Evolutionary conservation across 2,113 vertebrate species (phyloP).

Genomic region (Catharus minimus): DNA sequence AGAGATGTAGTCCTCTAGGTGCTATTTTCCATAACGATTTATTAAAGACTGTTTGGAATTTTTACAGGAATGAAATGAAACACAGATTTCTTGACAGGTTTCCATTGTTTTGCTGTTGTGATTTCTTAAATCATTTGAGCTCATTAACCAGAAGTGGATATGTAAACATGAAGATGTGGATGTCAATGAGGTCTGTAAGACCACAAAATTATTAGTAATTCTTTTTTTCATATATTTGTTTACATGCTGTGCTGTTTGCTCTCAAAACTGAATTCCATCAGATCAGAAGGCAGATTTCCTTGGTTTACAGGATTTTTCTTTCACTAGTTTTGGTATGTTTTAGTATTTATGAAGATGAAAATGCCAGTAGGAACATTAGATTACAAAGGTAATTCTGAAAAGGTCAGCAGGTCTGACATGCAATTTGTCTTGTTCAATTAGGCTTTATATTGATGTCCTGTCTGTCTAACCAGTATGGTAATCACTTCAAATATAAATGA

Average conservation of each 20-base stretch:
- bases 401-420: constrained; percentile 29
- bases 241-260: not conserved
- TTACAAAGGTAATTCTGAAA: constrained; percentile 28
- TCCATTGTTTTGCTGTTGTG: not conserved
- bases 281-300: not conserved
- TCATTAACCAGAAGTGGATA: not conserved
- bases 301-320: not conserved
- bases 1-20: not conserved
- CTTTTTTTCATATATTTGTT: not conserved
- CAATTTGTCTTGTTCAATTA: constrained; percentile 51
- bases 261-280: not conserved
- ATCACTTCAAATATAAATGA: constrained; percentile 28
- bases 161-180: not conserved
- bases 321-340: not conserved
- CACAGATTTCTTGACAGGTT: not conserved
- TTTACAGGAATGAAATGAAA: not conserved
- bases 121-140: not conserved
- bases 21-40: not conserved
- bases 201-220: not conserved
- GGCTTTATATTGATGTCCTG: not conserved
- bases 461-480: not conserved
- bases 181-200: not conserved
- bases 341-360: constrained; percentile 15
- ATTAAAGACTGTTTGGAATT: not conserved
- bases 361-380: constrained; percentile 14